A percentile compares a stretch with the other conserved stretches of the same genome.
Evolutionary conservation across 1,140 invertebrate genomes (phyloP).

Genomic region (Drosophila tristis): DNA sequence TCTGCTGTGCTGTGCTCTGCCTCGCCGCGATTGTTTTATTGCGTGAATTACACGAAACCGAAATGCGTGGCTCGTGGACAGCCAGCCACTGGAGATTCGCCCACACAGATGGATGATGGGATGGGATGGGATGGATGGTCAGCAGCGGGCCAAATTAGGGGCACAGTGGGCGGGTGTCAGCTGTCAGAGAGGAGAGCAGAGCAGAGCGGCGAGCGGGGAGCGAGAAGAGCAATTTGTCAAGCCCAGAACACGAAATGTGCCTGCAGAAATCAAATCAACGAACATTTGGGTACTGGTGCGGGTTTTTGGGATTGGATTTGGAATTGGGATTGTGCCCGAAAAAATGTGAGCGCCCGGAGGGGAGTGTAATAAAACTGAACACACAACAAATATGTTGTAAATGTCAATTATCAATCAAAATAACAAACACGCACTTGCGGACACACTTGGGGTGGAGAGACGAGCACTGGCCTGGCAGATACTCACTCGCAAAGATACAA

Average conservation of each 20-base stretch:
- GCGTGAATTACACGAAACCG: conserved; percentile 70
- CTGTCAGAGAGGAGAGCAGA: too few species aligned
- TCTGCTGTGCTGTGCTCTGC: conserved; percentile 5
- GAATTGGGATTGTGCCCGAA: conserved; percentile 20
- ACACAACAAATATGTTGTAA: conserved; percentile 78
- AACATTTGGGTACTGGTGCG: background rate
- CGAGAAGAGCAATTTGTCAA: conserved; percentile 48
- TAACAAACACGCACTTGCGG: conserved; percentile 58
- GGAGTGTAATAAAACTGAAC: conserved; percentile 66
- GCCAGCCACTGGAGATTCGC: conserved; percentile 55
- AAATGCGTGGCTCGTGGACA: conserved; percentile 75
- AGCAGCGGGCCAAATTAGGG: too few species aligned
- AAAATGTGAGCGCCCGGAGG: conserved; percentile 26
- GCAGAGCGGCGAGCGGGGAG: background rate
- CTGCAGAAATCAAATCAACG: conserved; percentile 56
- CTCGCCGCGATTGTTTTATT: conserved; percentile 70
- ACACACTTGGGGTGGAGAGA: conserved; percentile 2
- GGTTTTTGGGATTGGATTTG: conserved; percentile 37
- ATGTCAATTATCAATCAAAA: conserved; percentile 82
- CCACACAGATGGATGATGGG: conserved; percentile 16
- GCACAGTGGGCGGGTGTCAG: conserved; percentile 62
- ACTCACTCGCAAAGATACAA: conserved; percentile 7
- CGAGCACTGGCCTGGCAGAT: conserved; percentile 16
- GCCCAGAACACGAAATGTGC: conserved; percentile 49
- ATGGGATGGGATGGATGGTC: background rate